These are phyloP conservation scores for Neoniphon sammara DNA, from an alignment of 2,797 vertebrate genomes.

Conservation along the genomic window DNA sequence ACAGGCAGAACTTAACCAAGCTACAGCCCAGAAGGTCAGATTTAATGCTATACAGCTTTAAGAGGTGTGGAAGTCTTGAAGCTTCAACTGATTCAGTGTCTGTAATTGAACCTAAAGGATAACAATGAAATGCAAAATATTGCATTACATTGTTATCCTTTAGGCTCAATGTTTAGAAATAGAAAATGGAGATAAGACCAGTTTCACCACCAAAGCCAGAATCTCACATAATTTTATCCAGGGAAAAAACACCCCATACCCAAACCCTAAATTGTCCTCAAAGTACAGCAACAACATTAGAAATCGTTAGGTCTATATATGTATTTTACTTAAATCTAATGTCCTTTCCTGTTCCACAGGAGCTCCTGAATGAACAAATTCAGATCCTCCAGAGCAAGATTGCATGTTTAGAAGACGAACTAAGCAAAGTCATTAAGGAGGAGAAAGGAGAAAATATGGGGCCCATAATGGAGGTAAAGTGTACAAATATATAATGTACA, in stretches of 20 bases:
- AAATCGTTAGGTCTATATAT: too few species aligned
- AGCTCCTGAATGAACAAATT: conserved; percentile 87
- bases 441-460: conserved; percentile 93
- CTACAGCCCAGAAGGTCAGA: conserved; percentile 76
- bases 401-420: conserved; percentile 88
- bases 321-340: background rate
- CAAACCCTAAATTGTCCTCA: too few species aligned
- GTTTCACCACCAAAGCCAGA: too few species aligned
- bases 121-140: too few species aligned
- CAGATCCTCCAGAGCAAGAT: conserved; percentile 93
- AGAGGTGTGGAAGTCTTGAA: too few species aligned
- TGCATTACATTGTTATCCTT: too few species aligned
- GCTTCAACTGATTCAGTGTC: background rate
- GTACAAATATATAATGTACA: background rate
- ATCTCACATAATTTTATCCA: too few species aligned
- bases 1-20: conserved; percentile 70
- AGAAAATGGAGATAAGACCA: too few species aligned
- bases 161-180: too few species aligned
- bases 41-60: background rate
- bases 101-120: too few species aligned
- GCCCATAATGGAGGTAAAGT: conserved; percentile 88
- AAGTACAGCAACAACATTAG: too few species aligned
- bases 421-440: conserved; percentile 77
- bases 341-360: conserved; percentile 75
- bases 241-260: too few species aligned